phyloP scores from a whole-genome alignment of 2,113 vertebrate genomes.

The Hippoglossus stenolepis region DNA sequence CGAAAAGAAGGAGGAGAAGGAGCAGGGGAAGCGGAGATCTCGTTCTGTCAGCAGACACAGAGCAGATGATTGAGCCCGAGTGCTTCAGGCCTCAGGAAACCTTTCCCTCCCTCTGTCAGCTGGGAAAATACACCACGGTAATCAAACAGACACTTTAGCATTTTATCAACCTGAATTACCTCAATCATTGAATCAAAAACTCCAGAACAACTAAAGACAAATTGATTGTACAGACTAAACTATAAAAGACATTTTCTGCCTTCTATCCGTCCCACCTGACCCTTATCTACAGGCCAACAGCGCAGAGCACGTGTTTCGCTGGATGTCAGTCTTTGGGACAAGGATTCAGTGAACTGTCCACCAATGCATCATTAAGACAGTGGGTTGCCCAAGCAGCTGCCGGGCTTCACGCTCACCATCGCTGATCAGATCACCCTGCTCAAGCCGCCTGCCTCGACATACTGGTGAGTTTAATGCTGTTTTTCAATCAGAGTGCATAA shows the following conservation, averaged over 20 bases:
- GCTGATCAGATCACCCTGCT: conserved; percentile 84
- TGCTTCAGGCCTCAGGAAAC: conserved; percentile 92
- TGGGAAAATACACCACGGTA: conserved; percentile 84
- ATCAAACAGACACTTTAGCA: background rate
- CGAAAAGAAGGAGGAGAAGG: conserved; percentile 83
- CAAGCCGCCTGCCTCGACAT: conserved; percentile 83
- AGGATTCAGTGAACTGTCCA: conserved; percentile 84
- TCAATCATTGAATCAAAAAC: background rate
- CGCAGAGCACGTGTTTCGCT: conserved; percentile 78
- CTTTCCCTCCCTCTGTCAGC: conserved; percentile 87
- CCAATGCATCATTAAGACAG: conserved; percentile 84
- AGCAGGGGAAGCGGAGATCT: conserved; percentile 82
- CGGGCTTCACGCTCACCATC: conserved; percentile 80
- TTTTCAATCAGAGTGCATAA: background rate
- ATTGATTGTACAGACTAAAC: background rate
- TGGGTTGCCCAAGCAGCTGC: conserved; percentile 83
- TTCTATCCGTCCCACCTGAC: background rate
- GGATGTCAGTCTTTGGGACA: conserved; percentile 82
- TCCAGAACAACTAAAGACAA: background rate
- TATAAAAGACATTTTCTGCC: background rate
- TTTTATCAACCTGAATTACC: background rate
- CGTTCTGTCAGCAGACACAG: conserved; percentile 89
- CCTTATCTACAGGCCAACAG: conserved; percentile 74
- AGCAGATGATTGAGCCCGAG: conserved; percentile 93
- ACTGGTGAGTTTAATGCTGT: conserved; percentile 68